Conservation (phyloP, 1,140 invertebrate genomes). For the Hyles euphorbiae region DNA sequence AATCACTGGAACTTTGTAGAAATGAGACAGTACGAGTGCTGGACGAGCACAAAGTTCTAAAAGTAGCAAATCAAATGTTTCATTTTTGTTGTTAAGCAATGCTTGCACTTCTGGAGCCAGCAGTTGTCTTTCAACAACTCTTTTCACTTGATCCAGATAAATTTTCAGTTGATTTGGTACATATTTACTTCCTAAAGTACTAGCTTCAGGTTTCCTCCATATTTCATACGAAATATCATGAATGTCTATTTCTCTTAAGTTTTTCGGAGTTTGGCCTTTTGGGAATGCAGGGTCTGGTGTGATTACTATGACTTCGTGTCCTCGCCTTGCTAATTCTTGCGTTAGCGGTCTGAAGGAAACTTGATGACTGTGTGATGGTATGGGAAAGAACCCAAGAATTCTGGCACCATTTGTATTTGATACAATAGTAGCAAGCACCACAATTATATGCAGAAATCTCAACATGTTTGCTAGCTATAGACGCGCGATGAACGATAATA, state of each 20-base stretch:
- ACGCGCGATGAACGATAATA: too few species aligned
- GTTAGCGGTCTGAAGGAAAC: constrained; percentile 67
- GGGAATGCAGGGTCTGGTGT: constrained; percentile 50
- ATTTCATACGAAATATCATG: constrained; percentile 41
- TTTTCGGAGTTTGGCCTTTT: constrained; percentile 31
- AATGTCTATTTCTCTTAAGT: constrained; percentile 56
- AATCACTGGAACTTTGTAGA: constrained; percentile 39
- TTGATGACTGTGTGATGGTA: constrained; percentile 77
- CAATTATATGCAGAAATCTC: too few species aligned
- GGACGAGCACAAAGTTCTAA: constrained; percentile 24
- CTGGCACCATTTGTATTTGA: constrained; percentile 18
- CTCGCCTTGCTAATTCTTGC: constrained; percentile 60
- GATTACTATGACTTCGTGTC: constrained; percentile 68
- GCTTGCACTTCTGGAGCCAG: constrained; percentile 27
- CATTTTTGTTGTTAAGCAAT: constrained; percentile 22
- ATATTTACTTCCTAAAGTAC: neutral
- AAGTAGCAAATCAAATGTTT: constrained; percentile 38
- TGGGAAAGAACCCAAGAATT: constrained; percentile 73
- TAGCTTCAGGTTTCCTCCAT: constrained; percentile 17
- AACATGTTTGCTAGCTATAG: too few species aligned
- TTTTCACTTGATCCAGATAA: too few species aligned
- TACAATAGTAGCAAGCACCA: constrained; percentile 2
- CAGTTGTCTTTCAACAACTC: constrained; percentile 22
- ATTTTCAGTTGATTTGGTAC: too few species aligned
- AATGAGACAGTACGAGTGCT: constrained; percentile 23